phyloP scores from a whole-genome alignment of 2,888 invertebrate species.

The Seira sanloemensis region DNA sequence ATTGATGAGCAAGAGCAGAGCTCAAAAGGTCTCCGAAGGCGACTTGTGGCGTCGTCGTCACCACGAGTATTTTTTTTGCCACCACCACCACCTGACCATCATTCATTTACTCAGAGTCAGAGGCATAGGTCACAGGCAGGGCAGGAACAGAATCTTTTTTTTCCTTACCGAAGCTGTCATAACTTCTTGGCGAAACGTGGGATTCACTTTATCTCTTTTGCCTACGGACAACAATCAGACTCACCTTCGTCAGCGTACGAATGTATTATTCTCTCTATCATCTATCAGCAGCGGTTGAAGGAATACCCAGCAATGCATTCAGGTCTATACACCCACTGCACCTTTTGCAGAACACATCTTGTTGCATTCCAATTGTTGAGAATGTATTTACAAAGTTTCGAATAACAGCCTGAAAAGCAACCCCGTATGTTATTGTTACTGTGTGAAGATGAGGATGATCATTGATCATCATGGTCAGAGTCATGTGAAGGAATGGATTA shows the following conservation, averaged over 20 bases:
- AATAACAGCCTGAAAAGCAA: neutral
- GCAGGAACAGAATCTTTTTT: neutral
- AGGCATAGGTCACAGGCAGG: neutral
- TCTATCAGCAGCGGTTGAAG: neutral
- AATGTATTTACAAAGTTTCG: neutral
- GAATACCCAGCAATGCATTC: conserved; percentile 7
- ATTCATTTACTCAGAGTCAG: no score
- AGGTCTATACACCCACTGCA: no score
- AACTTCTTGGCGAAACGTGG: neutral
- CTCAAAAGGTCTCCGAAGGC: no score
- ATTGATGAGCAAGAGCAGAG: neutral
- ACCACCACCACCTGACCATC: no score
- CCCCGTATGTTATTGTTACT: neutral
- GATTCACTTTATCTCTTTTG: conserved; percentile 1
- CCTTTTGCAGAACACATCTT: no score
- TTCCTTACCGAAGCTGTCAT: neutral
- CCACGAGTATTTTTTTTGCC: neutral
- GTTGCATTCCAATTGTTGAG: neutral
- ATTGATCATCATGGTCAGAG: no score
- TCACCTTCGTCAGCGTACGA: neutral
- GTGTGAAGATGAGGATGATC: no score
- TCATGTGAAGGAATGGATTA: neutral
- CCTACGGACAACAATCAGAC: neutral
- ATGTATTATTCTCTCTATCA: neutral
- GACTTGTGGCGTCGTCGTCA: no score